Base-by-base conservation (phyloP, 2,888 invertebrate genomes). In the Unio pictorum region DNA sequence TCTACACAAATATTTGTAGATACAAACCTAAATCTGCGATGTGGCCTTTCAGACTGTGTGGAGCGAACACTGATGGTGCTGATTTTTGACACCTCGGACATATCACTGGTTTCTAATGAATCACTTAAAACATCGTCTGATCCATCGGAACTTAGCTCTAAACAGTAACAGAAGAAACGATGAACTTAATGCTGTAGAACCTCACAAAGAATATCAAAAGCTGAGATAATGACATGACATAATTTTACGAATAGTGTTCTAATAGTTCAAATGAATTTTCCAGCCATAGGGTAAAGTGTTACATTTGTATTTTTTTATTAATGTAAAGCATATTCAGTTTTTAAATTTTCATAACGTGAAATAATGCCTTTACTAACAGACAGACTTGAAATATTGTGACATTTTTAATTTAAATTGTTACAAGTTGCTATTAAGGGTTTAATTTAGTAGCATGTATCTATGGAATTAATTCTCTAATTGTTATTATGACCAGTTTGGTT, bases 1-100 rank as follows among this genome's bases (percentile, higher is more conserved):
- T n/a, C 20, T 30, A 11, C 28, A 11, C 18, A 58, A 7, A 20
- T 4, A 61, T 61, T 0, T 28, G 26, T 15, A 61, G 11, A 63
- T 15, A 62, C 70, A 62, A 75, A 90, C 90, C 90, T 90, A 71
- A 90, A 84, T 79, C 89, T 90, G 74, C 95, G 95, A 79, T 95
- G 92, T 34, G 97, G 97, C 85, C 96, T 92, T 91, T 97, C 98
- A 75, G 96, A 96, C 92, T 97, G 97, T 81, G 97, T 98, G 85
- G 97, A 97, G 91, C 96, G 95, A 83, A 97, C 95, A 84, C 96
- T 93, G 74, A 88, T 84, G 15, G 87, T 88, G 82, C 87, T 87
- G 78, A 89, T 86, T 80, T 88, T 88, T 26, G 89, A 89, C 72
- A 94, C 95, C 73, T 90, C 90, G 3, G 90, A 90, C 84, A 90